Evolutionary conservation across 1,140 invertebrate species (phyloP), one percentile per base, ranked within the genome.

Genomic region (Stegodyphus dumicola): DNA sequence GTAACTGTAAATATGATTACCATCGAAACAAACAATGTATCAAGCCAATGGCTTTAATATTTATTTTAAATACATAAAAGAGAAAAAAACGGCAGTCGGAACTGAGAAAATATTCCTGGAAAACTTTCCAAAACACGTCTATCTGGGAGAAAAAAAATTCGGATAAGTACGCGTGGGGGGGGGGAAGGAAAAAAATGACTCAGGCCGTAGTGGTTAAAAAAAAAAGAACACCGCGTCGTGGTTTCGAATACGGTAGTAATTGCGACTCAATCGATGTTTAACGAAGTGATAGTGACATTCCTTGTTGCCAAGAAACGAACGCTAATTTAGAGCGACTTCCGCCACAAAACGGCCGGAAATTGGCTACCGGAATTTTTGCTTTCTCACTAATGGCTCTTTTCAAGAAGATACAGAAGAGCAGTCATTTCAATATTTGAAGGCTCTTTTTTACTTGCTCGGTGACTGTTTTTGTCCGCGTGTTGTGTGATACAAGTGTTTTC

Each of bases 241-340:
- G 83, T 69, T 77, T 77, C 83, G 53, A 85, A 85, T 76, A 33
- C 65, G 54, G 18, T 17, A 13, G 74, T 85, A 85, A 85, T 85
- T 85, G 83, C 65, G 33, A n/a, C 48, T 85, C 74, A 85, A 85
- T 85, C 83, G 83, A 77, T 71, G 73, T 15, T 64, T 85, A 85
- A 85, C 83, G 83, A 85, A 85, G 74, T 85, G 83, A 85, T 77
- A 77, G 83, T 56, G 73, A 76, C 83, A 85, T 60, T 69, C 64
- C 48, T n/a, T 60, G 66, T 77, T 54, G 83, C 64, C 18, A 85
- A 85, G 67, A 85, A 53, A 77, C 75, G 83, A 76, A 85, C 51
- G 83, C 83, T 85, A 76, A 85, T 85, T 85, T 85, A 15, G 60
- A 74, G 9, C 56, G 56, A 83, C 80, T 83, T 83, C 80, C 80